Percentiles rank a stretch among this genome's conserved stretches.
Conservation (phyloP, 1,140 invertebrate species). For the Himalopsyche phryganea region DNA sequence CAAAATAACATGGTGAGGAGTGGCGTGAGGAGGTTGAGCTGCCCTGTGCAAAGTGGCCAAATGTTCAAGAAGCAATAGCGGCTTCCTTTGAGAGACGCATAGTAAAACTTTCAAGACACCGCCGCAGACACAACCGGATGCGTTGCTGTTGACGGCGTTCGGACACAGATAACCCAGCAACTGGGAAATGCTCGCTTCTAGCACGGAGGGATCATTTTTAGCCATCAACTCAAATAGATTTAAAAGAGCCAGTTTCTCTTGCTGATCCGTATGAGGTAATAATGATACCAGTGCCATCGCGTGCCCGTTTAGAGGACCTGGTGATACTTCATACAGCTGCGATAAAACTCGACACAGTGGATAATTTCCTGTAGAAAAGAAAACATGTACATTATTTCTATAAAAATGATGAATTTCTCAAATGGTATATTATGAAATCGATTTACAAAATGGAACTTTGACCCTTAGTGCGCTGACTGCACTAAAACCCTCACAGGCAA, state of each 20-base stretch:
- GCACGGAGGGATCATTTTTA: conserved; percentile 70
- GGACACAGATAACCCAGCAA: conserved; percentile 65
- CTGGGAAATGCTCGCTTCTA: conserved; percentile 74
- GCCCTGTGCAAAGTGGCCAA: conserved; percentile 63
- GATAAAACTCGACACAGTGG: conserved; percentile 79
- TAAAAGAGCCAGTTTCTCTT: conserved; percentile 79
- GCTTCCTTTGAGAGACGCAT: conserved; percentile 66
- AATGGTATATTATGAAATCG: too few species aligned
- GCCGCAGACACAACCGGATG: conserved; percentile 47
- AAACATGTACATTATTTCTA: too few species aligned
- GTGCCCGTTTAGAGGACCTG: conserved; percentile 79
- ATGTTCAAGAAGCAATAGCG: conserved; percentile 65
- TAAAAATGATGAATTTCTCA: too few species aligned
- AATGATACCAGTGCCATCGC: conserved; percentile 77
- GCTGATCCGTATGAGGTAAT: conserved; percentile 74
- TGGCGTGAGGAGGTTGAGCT: conserved; percentile 58
- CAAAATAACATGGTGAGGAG: conserved; percentile 60
- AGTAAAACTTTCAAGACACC: conserved; percentile 67
- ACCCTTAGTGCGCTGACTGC: too few species aligned
- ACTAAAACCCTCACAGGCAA: too few species aligned
- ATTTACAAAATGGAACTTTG: too few species aligned
- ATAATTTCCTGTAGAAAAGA: conserved; percentile 71
- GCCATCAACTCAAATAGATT: conserved; percentile 78
- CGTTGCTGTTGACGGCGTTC: conserved; percentile 38
- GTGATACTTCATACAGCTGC: conserved; percentile 83